phyloP scores from a whole-genome alignment of 2,113 vertebrate species.

The Dascyllus trimaculatus region DNA sequence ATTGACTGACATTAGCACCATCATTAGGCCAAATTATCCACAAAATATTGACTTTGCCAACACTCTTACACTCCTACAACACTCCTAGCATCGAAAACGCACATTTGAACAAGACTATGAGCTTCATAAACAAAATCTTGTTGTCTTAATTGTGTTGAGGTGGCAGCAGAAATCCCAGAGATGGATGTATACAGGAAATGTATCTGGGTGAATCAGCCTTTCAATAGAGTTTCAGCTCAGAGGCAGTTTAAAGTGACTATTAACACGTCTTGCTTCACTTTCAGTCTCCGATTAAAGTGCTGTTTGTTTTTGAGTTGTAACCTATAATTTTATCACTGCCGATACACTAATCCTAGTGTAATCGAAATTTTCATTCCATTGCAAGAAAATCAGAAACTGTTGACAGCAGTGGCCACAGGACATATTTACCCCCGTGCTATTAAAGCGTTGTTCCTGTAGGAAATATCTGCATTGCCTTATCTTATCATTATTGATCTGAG shows the following conservation, averaged over 20 bases:
- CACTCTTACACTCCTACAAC: too few species aligned
- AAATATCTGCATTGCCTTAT: constrained; percentile 23
- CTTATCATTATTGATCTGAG: constrained; percentile 27
- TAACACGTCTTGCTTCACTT: background rate
- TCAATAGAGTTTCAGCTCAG: background rate
- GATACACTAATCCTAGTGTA: background rate
- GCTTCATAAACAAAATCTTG: too few species aligned
- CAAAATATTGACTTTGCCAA: background rate
- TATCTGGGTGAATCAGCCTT: too few species aligned
- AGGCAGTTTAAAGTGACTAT: background rate
- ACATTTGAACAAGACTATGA: too few species aligned
- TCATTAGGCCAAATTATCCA: background rate
- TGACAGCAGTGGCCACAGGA: constrained; percentile 23
- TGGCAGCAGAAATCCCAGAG: too few species aligned
- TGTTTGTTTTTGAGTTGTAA: background rate
- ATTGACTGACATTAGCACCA: too few species aligned
- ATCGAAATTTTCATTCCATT: background rate
- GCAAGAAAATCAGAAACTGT: background rate
- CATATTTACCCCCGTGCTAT: background rate
- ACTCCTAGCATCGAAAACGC: background rate
- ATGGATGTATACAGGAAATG: too few species aligned
- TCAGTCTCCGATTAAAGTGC: too few species aligned
- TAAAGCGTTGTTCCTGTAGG: constrained; percentile 19
- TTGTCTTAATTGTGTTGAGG: too few species aligned
- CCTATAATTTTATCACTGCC: background rate